Evolutionary conservation across 2,888 invertebrate species (phyloP), one percentile per base, ranked within the genome.

Genomic region (Ptychoptera contaminata): DNA sequence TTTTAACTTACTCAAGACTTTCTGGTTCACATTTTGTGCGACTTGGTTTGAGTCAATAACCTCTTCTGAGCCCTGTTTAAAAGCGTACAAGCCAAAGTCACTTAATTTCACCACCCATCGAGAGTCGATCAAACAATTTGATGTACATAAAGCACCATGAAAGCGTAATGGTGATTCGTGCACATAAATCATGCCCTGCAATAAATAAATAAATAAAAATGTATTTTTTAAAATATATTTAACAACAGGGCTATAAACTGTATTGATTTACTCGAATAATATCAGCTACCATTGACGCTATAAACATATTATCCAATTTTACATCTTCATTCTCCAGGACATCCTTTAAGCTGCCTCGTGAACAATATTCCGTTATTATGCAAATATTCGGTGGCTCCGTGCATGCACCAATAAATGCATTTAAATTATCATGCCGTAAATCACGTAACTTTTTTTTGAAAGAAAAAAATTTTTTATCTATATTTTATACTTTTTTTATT

Each of bases 291-390:
- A 96, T 74, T 8, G 94, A 94, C 23, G 94, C 92, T 52, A 91
- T 82, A 64, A 96, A 96, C 85, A 96, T 91, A 58, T 86, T 85
- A 65, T 96, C 96, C 57, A 94, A 69, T 67, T 92, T 92, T 51
- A 96, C 82, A 62, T 96, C 92, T 58, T 91, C 87, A 62, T 96
- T 94, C 60, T 91, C 87, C 47, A 97, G 69, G 55, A 96, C 88
- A 63, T 97, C 87, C 83, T 87, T 68, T 37, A 63, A 61, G 59
- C 90, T 91, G 43, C 92, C 92, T 48, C 91, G 73, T 11, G 84
- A 81, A 63, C 91, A 91, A 62, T 91, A 92, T 59, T 87, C 83
- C 1, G 86, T 85, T 42, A 92, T 74, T 52, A 91, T 82, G 65
- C 87, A 90, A 55, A 91, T 84, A 58, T 87, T 84, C 0, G 90